Base-by-base conservation (phyloP, 1,140 invertebrate species). In the Penaeus indicus region DNA sequence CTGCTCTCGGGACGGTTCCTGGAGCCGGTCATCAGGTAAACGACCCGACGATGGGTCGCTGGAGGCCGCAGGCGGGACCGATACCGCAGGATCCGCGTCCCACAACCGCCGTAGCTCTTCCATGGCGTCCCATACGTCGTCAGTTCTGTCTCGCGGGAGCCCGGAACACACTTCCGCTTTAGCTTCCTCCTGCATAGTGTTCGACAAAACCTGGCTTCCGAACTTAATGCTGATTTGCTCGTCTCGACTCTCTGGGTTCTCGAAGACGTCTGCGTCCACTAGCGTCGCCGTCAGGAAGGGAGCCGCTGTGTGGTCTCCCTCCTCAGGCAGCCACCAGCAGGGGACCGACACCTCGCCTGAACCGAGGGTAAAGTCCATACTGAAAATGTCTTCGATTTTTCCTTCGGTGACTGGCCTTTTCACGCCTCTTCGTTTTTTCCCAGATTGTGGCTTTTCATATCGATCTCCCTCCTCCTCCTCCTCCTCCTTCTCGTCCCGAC, bases 181-280 rank as follows among this genome's bases (percentile, higher is more conserved):
- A n/a, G 69, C n/a, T 27, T 75, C 69, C 69, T 25, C 69, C 25
- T 75, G 25, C 38, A 32, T 75, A 25, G 69, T 38, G 25, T 32
- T 32, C 19, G 18, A 38, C 25, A 75, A 75, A 75, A 75, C 69
- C 10, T 75, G 69, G 22, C 38, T 16, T 25, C 69, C 69, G 8
- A 32, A 75, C 38, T 75, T 25, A 19, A 32, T 38, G 10, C 25
- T 18, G 38, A 75, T 75, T 27, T 75, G 25, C 22, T 75, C 69
- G 38, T 75, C 69, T 27, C 69, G 69, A n/a, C 69, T 75, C 16
- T 75, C 69, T 18, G 69, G 69, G 25, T 75, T 18, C 25, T 75
- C 69, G 25, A 75, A 38, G 18, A 22, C 18, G 69, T 75, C 25
- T n/a, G 25, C 69, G 19, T 75, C 69, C 38, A 75, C 18, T n/a